Evolutionary conservation across 2,888 invertebrate species (phyloP).

Genomic region (Latheticus oryzae): DNA sequence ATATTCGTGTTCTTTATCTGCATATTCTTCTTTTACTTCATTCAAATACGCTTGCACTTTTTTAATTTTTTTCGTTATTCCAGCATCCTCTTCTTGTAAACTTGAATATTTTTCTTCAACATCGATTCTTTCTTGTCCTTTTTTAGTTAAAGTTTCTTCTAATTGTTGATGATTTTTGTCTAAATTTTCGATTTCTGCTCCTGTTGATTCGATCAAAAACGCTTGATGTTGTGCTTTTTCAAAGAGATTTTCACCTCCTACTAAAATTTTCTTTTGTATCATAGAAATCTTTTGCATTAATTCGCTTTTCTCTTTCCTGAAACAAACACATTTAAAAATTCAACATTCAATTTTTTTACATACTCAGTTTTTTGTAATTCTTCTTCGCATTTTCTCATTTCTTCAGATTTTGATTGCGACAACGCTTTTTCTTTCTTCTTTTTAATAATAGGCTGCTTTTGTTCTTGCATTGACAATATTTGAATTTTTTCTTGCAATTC

Average conservation of each 20-base stretch:
- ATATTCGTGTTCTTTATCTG: conserved; percentile 92
- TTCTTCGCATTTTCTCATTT: conserved; percentile 57
- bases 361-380: conserved; percentile 63
- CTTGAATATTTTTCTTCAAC: conserved; percentile 95
- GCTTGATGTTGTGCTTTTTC: conserved; percentile 97
- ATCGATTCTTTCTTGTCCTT: conserved; percentile 92
- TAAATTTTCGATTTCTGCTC: conserved; percentile 82
- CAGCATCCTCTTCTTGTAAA: conserved; percentile 94
- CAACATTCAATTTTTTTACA: conserved; percentile 36
- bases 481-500: conserved; percentile 73
- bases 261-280: conserved; percentile 94
- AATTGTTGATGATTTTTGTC: conserved; percentile 84
- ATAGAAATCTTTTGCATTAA: conserved; percentile 87
- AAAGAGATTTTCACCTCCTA: conserved; percentile 97
- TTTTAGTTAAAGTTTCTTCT: conserved; percentile 84
- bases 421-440: conserved; percentile 58
- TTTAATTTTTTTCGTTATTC: conserved; percentile 92
- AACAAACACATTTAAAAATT: conserved; percentile 37
- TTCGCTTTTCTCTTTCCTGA: conserved; percentile 80
- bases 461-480: conserved; percentile 56
- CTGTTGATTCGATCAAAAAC: conserved; percentile 86
- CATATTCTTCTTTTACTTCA: conserved; percentile 85
- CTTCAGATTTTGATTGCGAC: conserved; percentile 54
- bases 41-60: conserved; percentile 88
- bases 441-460: conserved; percentile 63